Conservation (phyloP, 1,140 invertebrate species). For the Drosophila mayri region DNA sequence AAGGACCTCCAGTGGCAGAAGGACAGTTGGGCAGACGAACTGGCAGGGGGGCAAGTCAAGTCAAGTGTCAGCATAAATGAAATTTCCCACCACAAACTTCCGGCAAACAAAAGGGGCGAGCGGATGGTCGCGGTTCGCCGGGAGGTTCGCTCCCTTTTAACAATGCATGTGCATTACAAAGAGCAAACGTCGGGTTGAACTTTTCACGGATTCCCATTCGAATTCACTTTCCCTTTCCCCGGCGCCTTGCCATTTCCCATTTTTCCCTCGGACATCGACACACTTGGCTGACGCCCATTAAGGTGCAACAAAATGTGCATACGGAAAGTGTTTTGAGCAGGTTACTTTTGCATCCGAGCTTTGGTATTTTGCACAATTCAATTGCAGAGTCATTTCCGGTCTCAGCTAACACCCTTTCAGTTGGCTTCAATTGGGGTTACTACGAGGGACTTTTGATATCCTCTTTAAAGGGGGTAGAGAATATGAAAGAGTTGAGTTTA, state of each 20-base stretch:
- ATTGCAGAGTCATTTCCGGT: slow-evolving; percentile 75
- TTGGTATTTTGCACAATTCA: slow-evolving; percentile 60
- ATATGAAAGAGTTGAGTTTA: background rate
- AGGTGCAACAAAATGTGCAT: slow-evolving; percentile 49
- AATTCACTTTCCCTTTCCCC: slow-evolving; percentile 8
- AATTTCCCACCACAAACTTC: slow-evolving; percentile 82
- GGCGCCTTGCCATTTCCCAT: slow-evolving; percentile 1
- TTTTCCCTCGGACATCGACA: slow-evolving; percentile 50
- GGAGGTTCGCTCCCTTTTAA: slow-evolving; percentile 37
- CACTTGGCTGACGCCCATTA: slow-evolving; percentile 55
- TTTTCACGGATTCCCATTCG: slow-evolving; percentile 60
- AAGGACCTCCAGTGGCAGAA: slow-evolving; percentile 5
- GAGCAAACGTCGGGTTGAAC: slow-evolving; percentile 54
- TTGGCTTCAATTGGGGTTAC: slow-evolving; percentile 10
- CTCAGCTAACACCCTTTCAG: slow-evolving; percentile 33
- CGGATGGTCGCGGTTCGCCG: slow-evolving; percentile 1
- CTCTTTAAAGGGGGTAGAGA: background rate
- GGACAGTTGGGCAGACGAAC: slow-evolving; percentile 1
- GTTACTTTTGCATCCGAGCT: slow-evolving; percentile 36
- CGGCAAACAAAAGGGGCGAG: slow-evolving; percentile 47
- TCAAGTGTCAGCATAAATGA: slow-evolving; percentile 84
- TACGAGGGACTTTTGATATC: background rate
- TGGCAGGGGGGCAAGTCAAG: slow-evolving; percentile 52
- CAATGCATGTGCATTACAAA: slow-evolving; percentile 73
- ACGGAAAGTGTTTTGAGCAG: slow-evolving; percentile 56